Base-by-base conservation (phyloP, 2,113 vertebrate genomes). In the Gallinago jamesoni region DNA sequence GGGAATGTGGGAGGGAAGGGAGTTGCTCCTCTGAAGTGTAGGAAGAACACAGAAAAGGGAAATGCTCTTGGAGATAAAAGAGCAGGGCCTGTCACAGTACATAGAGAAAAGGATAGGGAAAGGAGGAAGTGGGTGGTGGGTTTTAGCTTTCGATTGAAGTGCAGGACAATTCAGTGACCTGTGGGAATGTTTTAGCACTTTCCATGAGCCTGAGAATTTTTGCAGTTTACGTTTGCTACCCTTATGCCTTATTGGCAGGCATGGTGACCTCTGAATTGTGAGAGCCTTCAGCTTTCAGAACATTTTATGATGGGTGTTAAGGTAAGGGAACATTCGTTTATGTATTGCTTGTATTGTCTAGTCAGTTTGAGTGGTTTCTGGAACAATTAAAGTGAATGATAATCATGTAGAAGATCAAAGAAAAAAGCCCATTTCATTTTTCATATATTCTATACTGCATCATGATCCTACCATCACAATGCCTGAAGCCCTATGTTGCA, bases 101-200 rank as follows among this genome's bases (percentile, higher is more conserved):
- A 77, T 2, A 19, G 67, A 69, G 88, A 88, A 93, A 87, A 88
- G 0, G 27, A 39, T 45, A 84, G 39, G 68, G 82, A 91, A 55
- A 85, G 18, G 33, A 92, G 64, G 64, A 96, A 94, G 64, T 68
- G 92, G 85, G 85, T 95, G 85, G 48, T 81, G 35, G 31, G 43
- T 10, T 94, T 95, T 81, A 75, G 83, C 48, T 93, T 95, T 97
- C 85, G 43, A 12, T 60, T 95, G 93, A 95, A 90, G 31, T 78
- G 33, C 35, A 82, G 68, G 73, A 78, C 72, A 92, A 72, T 89
- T 96, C 76, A 75, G 68, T 92, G 92, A 86, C 68, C 62, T 94
- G 52, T 81, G 56, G 86, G 60, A 89, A 86, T 1, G 15, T 77
- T 81, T 96, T 35, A 59, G 24, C 41, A 72, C 60, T 92, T 95